Evolutionary conservation across 2,113 vertebrate species (phyloP).

Genomic region (Gila orcuttii): DNA sequence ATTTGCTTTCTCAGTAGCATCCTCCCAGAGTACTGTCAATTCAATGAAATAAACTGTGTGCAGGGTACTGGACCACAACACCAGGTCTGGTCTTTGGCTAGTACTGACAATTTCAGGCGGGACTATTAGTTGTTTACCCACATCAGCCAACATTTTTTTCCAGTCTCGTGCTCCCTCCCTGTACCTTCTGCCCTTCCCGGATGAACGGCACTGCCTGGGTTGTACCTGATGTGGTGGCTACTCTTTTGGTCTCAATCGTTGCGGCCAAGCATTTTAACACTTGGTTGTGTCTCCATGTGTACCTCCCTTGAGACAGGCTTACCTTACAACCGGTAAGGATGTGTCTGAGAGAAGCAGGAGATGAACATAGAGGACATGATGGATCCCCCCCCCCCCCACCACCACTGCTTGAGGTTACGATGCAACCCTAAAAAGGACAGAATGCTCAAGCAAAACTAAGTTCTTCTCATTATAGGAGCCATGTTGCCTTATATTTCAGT

Average conservation of each 20-base stretch:
- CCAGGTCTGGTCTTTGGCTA: too few species aligned
- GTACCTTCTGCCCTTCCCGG: neutral
- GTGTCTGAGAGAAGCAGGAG: neutral
- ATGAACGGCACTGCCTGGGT: neutral
- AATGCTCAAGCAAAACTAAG: too few species aligned
- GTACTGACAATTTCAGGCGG: too few species aligned
- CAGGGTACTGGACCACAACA: too few species aligned
- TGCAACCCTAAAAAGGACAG: too few species aligned
- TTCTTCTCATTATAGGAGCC: too few species aligned
- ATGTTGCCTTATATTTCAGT: too few species aligned
- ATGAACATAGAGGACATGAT: neutral
- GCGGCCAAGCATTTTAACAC: neutral
- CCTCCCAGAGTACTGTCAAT: too few species aligned
- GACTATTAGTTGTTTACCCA: too few species aligned
- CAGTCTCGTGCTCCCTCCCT: neutral
- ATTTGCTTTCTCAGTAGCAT: too few species aligned
- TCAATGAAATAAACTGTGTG: too few species aligned
- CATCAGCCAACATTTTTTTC: too few species aligned
- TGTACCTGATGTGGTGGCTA: neutral
- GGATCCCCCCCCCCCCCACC: neutral
- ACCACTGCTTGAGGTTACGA: neutral
- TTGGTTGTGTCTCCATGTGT: neutral
- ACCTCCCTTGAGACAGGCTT: neutral
- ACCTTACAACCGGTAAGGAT: neutral
- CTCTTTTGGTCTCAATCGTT: neutral